Evolutionary conservation across 1,140 invertebrate species (phyloP).

Genomic region (Formica selysi): DNA sequence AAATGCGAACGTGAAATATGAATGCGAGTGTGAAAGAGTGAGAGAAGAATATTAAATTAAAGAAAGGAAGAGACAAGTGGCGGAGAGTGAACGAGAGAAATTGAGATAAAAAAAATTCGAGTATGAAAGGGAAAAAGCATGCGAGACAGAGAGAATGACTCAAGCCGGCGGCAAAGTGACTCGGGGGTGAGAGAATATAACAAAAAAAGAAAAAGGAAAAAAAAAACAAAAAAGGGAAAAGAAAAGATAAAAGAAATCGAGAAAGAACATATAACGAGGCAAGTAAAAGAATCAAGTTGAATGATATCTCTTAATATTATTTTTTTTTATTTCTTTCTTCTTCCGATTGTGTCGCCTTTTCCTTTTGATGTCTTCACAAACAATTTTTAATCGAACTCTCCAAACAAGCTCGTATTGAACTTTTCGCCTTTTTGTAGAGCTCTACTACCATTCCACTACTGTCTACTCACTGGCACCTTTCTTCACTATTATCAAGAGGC

Average conservation of each 20-base stretch:
- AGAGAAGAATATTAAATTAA: background rate
- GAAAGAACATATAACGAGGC: slow-evolving; percentile 46
- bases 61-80: slow-evolving; percentile 6
- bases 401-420: slow-evolving; percentile 63
- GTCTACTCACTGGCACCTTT: slow-evolving; percentile 78
- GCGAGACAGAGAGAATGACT: slow-evolving; percentile 29
- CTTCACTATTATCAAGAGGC: slow-evolving; percentile 78
- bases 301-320: slow-evolving; percentile 45
- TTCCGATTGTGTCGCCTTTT: slow-evolving; percentile 36
- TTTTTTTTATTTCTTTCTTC: slow-evolving; percentile 11
- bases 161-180: background rate
- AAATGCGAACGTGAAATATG: slow-evolving; percentile 9
- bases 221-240: slow-evolving; percentile 37
- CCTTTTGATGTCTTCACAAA: slow-evolving; percentile 30
- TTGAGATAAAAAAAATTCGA: slow-evolving; percentile 1
- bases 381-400: slow-evolving; percentile 39
- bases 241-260: slow-evolving; percentile 46
- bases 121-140: background rate
- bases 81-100: slow-evolving; percentile 22
- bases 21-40: slow-evolving; percentile 9
- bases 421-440: slow-evolving; percentile 72
- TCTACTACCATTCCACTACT: slow-evolving; percentile 72
- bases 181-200: slow-evolving; percentile 2
- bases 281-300: slow-evolving; percentile 63
- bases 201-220: slow-evolving; percentile 2